Evolutionary conservation across 2,888 invertebrate species (phyloP), one percentile per base, ranked within the genome.

Genomic region (Biston betularia): DNA sequence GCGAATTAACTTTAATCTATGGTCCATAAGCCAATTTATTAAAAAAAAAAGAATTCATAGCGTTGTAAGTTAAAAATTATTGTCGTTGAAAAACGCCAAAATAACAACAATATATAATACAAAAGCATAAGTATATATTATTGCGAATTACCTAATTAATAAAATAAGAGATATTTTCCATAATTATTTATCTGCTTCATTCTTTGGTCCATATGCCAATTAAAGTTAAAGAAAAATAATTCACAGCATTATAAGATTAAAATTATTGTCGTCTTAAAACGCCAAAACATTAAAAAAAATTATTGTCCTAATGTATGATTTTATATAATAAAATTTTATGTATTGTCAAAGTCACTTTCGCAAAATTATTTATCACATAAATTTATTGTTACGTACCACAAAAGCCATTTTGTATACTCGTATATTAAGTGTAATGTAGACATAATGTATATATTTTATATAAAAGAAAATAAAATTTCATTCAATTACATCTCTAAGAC

Each of bases 261-360:
- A 46, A 49, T 72, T 70, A 72, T 66, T 72, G 67, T 72, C 65
- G 45, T 65, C 68, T 59, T 65, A 53, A 71, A 71, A 55, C 42
- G 54, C 52, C 40, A 33, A 61, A 63, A 61, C 55, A 68, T 64
- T 40, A 65, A 69, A 67, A 65, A 58, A 54, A 11, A 10, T 80
- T 82, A 82, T 82, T 82, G 81, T 82, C 82, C 60, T 68, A 68
- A 69, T 68, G 63, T 52, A 64, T 52, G 55, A 50, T 53, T 62
- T 53, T 48, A 53, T 52, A 69, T 60, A 50, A 62, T 50, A 76
- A 76, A 79, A 83, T 86, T 81, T 75, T 86, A 82, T 75, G 89
- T 92, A 90, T 92, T 91, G 91, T 92, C 90, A 78, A 85, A 88
- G 89, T 90, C 90, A 91, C 91, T 74, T 79, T 73, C 74, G 88